Evolutionary conservation across 2,797 vertebrate species (phyloP).

Genomic region (Naso thynnoides): DNA sequence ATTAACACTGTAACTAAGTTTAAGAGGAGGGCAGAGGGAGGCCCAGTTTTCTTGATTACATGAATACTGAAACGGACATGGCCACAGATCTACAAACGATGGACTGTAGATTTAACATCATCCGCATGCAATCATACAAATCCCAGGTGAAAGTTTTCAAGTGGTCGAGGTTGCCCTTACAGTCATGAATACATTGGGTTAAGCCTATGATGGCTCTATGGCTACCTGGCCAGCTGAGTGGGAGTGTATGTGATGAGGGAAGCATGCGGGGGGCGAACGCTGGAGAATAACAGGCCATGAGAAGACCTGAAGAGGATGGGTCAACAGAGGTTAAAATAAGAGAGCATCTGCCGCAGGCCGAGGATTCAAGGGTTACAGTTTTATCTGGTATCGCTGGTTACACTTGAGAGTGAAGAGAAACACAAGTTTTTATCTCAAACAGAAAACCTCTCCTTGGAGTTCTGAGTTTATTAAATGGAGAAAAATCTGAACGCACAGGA

Average conservation of each 20-base stretch:
- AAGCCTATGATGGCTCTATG: background rate
- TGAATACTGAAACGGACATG: background rate
- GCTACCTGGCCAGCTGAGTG: background rate
- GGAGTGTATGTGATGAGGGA: background rate
- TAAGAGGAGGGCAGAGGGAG: background rate
- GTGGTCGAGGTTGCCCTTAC: slow-evolving; percentile 26
- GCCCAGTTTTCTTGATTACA: background rate
- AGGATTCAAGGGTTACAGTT: slow-evolving; percentile 21
- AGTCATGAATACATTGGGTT: background rate
- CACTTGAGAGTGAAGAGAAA: slow-evolving; percentile 14
- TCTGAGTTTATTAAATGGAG: slow-evolving; percentile 23
- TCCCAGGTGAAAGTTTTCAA: slow-evolving; percentile 28
- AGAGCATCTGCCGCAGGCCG: background rate
- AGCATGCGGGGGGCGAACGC: background rate
- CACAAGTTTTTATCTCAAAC: slow-evolving; percentile 14
- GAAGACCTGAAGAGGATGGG: background rate
- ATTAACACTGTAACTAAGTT: background rate
- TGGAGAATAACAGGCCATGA: slow-evolving; percentile 4
- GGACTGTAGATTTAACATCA: slow-evolving; percentile 6
- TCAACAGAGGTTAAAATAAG: slow-evolving; percentile 31
- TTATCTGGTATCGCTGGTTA: slow-evolving; percentile 7
- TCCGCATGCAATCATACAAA: background rate
- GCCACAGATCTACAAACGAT: background rate
- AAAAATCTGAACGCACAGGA: slow-evolving; percentile 1
- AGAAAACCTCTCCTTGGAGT: slow-evolving; percentile 4